Conservation (phyloP, 2,797 vertebrate genomes). For the Phataginus tetradactyla region DNA sequence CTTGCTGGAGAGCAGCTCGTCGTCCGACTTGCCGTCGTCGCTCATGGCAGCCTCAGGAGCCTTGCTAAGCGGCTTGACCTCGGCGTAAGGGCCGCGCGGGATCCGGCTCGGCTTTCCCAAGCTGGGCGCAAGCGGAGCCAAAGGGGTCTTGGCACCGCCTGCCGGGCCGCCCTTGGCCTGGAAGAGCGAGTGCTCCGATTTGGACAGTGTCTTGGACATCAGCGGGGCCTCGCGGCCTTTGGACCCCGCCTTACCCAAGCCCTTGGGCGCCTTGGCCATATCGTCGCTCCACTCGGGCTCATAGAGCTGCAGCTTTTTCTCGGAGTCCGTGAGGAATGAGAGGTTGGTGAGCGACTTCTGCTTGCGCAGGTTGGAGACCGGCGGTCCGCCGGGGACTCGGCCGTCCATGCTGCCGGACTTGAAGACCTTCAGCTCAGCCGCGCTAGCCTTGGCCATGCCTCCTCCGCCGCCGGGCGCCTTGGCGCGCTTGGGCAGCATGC, state of each 20-base stretch:
- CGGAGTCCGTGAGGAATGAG: conserved; percentile 94
- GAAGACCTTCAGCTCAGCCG: conserved; percentile 87
- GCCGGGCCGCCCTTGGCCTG: conserved; percentile 88
- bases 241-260: conserved; percentile 82
- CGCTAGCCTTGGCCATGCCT: conserved; percentile 89
- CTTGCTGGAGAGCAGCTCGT: conserved; percentile 94
- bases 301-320: conserved; percentile 96
- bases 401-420: conserved; percentile 88
- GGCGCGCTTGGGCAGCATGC: conserved; percentile 90
- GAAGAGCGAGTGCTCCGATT: conserved; percentile 96
- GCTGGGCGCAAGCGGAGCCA: conserved; percentile 88
- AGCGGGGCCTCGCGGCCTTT: conserved; percentile 85
- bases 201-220: conserved; percentile 93
- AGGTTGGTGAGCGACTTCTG: conserved; percentile 96
- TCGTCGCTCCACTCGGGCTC: conserved; percentile 94
- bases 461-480: conserved; percentile 80
- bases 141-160: conserved; percentile 86
- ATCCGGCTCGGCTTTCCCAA: conserved; percentile 93
- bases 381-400: conserved; percentile 89
- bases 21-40: conserved; percentile 93
- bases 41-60: conserved; percentile 86
- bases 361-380: conserved; percentile 92
- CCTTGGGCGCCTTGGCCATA: conserved; percentile 86
- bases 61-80: conserved; percentile 97
- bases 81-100: conserved; percentile 94